Base-by-base conservation (phyloP, 2,888 invertebrate genomes). In the Anagyrus pseudococci region DNA sequence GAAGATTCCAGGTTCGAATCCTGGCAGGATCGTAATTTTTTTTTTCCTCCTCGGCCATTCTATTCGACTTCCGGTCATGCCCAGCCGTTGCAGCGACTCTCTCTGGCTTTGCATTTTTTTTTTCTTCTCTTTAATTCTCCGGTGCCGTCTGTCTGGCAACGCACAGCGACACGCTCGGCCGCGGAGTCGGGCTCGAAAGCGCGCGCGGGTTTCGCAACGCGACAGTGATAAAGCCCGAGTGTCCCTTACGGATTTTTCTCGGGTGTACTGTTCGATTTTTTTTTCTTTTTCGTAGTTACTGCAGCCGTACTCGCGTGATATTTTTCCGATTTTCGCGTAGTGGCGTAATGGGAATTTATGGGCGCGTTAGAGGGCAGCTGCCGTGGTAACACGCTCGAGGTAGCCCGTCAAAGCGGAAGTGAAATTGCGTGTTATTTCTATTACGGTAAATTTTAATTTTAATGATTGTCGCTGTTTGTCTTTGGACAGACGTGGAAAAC, bases 1-100 rank as follows among this genome's bases (percentile, higher is more conserved):
- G 85, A 85, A 85, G 84, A 85, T 85, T 85, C 84, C 86, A 87
- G 76, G 75, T 76, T 77, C 76, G 75, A 77, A 76, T 77, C 77
- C 77, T 77, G 75, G 75, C 75, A 76, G 73, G 75, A 74, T 75
- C 75, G 75, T 44, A 10, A 58, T 70, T 74, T 73, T 71, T 68
- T 68, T 60, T 48, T 57, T 29, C 8, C 3, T 37, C 8, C 8
- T 15, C 33, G n/a, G 8, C 33, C 33, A 4, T 37, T 2, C 15
- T 13, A 2, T 29, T 29, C 10, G 4, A 10, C n/a, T n/a, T n/a
- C n/a, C n/a, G n/a, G n/a, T n/a, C n/a, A n/a, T n/a, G n/a, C n/a
- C n/a, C n/a, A n/a, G n/a, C n/a, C n/a, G n/a, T n/a, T n/a, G n/a
- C n/a, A 7, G 4, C 10, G 29, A 29, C 20, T 44, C 20, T 20